Evolutionary conservation across 2,113 vertebrate species (phyloP).

Genomic region (Diglossa brunneiventris): DNA sequence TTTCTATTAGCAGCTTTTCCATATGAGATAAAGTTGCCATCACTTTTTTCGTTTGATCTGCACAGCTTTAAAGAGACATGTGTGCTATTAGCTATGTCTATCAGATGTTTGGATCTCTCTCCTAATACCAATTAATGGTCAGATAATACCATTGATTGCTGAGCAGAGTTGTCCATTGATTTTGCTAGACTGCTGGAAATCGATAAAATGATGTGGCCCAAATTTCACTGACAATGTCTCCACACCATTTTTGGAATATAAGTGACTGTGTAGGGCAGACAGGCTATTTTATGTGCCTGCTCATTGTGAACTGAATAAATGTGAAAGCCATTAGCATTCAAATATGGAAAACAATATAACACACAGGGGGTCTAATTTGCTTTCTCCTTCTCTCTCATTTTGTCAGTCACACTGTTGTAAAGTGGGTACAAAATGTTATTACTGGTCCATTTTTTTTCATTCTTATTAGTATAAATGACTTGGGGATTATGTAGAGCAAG

Average conservation of each 20-base stretch:
- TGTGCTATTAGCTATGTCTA: neutral
- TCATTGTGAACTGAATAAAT: neutral
- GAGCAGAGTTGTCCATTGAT: slow-evolving; percentile 24
- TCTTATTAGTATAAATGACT: neutral
- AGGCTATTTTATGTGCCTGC: neutral
- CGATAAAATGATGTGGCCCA: neutral
- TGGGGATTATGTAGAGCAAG: neutral
- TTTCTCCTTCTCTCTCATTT: neutral
- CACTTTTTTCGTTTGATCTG: neutral
- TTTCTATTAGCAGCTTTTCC: neutral
- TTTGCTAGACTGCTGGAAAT: slow-evolving; percentile 25
- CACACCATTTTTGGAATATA: neutral
- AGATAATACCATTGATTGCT: slow-evolving; percentile 33
- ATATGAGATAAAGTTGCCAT: neutral
- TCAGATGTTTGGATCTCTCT: neutral
- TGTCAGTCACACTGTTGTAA: neutral
- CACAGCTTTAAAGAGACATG: neutral
- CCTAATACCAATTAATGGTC: slow-evolving; percentile 1
- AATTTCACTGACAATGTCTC: neutral
- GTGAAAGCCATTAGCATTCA: neutral
- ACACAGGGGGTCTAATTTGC: neutral
- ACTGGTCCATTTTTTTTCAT: neutral
- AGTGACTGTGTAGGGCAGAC: neutral
- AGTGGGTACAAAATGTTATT: neutral
- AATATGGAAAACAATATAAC: neutral